Base-by-base conservation (phyloP, 2,113 vertebrate species). In the Alexandromys fortis region DNA sequence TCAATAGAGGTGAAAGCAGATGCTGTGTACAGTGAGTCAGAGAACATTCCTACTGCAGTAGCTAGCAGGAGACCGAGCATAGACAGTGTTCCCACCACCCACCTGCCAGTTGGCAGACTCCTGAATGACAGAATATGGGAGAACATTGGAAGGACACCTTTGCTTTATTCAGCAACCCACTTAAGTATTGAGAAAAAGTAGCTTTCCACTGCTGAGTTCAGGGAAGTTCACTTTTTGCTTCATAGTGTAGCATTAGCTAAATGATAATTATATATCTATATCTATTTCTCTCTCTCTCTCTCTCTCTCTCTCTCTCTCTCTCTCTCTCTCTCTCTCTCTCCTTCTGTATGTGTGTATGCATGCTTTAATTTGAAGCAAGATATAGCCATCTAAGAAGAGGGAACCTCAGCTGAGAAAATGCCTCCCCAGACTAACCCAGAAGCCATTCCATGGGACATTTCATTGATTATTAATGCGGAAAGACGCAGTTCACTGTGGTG, bases 61-160 rank as follows among this genome's bases (percentile, higher is more conserved):
- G 7, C 1, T 5, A 14, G 38, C 14, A 45, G 11, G 26, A 77
- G 61, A 35, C 16, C 1, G 2, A 86, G 0, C 28, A 6, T 0
- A 21, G 45, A 35, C 19, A 2, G 1, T 28, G 30, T 17, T n/a
- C 28, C 26, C 5, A 8, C 49, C 35, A 61, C 7, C 24, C 38
- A 35, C 10, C 3, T 28, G 3, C 33, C 4, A 65, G 38, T 52
- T n/a, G 45, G 75, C 3, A 55, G 52, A 38, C 12, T 14, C n/a
- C 2, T 19, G 63, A 21, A 72, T 28, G 7, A 11, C 38, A 0
- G 7, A 73, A 6, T 21, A 21, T 58, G 3, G 4, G 7, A 13
- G 10, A 61, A 45, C 21, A n/a, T 7, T 4, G n/a, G 47, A 45
- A 63, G 42, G 13, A 45, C 33, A n/a, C 1, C 3, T 33, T 63